Base-by-base conservation (phyloP, 2,797 vertebrate genomes). In the Knipowitschia caucasica region DNA sequence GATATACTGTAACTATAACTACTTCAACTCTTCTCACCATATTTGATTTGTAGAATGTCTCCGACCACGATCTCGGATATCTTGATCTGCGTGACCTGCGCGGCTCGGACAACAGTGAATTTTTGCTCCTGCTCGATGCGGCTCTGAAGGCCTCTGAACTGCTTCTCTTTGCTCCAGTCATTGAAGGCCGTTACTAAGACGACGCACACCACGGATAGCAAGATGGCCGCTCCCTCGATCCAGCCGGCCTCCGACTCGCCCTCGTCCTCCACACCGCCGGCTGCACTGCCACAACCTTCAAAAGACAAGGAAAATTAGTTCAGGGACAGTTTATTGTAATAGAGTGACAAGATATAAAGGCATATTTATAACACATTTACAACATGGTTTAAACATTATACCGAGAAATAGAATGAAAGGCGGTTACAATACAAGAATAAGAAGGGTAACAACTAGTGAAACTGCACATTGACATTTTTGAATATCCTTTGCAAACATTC, bases 151-250 rank as follows among this genome's bases (percentile, higher is more conserved):
- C 96, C 94, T 0, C 95, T 92, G 67, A 99, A 99, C 85, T 99
- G 96, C 57, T 98, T 98, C 86, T 99, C 96, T 79, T 99, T 99
- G 90, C 95, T 98, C 96, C 96, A 99, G 78, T 99, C 96, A 8
- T 99, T 99, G 83, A 98, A 99, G 79, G 96, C 96, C 0, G 96
- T 98, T 81, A 99, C 96, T n/a, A 98, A 84, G 21, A 99, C 96
- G 24, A 99, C 96, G 0, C 95, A 97, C 64, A 94, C 89, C 65
- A 99, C 96, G 0, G 96, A 99, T 25, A 99, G 89, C 0, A 99
- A 89, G 77, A 99, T 99, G 78, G 96, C 96, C 0, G 94, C 95
- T 0, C 96, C 96, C 74, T 99, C 96, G 0, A 99, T 98, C 96
- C 96, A 99, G 15, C 96, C 96, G 0, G 96, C 85, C 71, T 99